Conservation (phyloP, 2,888 invertebrate genomes). For the Caenorhabditis japonica region DNA sequence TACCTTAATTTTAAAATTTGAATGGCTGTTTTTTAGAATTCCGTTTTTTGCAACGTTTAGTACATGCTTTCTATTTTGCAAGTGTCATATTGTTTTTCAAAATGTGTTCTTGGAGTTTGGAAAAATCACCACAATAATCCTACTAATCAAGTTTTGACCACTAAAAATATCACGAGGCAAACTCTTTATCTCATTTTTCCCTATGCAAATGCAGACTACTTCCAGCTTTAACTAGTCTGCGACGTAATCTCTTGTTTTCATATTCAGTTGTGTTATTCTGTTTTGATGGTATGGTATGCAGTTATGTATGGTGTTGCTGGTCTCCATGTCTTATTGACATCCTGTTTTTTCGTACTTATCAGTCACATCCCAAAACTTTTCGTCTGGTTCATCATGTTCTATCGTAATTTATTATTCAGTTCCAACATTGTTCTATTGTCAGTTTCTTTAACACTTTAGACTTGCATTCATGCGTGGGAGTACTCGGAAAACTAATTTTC, state of each 20-base stretch:
- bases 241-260: constrained; percentile 30
- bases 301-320: constrained; percentile 40
- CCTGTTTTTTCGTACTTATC: constrained; percentile 34
- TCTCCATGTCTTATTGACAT: constrained; percentile 28
- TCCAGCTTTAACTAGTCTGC: too few species aligned
- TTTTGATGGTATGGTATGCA: constrained; percentile 41
- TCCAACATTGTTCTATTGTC: constrained; percentile 12
- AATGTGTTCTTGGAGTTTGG: too few species aligned
- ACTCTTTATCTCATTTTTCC: constrained; percentile 6
- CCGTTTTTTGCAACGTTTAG: too few species aligned
- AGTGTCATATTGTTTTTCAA: too few species aligned
- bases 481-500: too few species aligned
- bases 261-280: constrained; percentile 42
- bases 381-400: constrained; percentile 10
- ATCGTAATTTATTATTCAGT: neutral
- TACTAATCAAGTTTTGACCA: too few species aligned
- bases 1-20: too few species aligned
- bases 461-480: constrained; percentile 1
- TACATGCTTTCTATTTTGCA: too few species aligned
- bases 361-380: constrained; percentile 14
- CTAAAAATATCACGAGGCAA: constrained; percentile 26
- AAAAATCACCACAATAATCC: too few species aligned
- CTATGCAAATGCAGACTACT: constrained; percentile 12
- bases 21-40: too few species aligned
- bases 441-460: too few species aligned